Conservation (phyloP, 1,140 invertebrate species). For the Eupristina koningsbergeri region DNA sequence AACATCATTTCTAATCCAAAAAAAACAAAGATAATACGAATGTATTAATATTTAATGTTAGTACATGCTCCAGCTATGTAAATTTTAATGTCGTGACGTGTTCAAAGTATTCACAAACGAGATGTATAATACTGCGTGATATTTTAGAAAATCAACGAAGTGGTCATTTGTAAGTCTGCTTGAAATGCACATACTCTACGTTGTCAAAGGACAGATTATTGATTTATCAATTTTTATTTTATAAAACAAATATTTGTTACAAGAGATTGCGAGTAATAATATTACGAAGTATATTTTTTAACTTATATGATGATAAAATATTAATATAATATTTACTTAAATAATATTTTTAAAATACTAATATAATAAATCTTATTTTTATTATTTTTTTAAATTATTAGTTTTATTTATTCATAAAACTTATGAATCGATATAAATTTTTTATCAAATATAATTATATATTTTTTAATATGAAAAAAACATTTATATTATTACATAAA, state of each 20-base stretch:
- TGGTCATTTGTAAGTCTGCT: conserved; percentile 53
- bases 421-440: neutral
- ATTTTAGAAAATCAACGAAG: conserved; percentile 52
- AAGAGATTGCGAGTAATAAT: conserved; percentile 17
- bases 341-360: neutral
- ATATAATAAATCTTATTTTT: neutral
- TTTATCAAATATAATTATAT: too few species aligned
- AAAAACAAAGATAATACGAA: conserved; percentile 51
- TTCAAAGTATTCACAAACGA: conserved; percentile 64
- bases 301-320: conserved; percentile 24
- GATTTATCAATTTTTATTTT: conserved; percentile 27
- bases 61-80: conserved; percentile 66
- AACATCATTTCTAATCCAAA: conserved; percentile 52
- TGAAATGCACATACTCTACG: conserved; percentile 53
- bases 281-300: conserved; percentile 11
- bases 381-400: conserved; percentile 6
- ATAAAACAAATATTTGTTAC: conserved; percentile 13
- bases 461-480: neutral
- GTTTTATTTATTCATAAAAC: neutral
- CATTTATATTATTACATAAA: conserved; percentile 25
- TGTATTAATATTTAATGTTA: conserved; percentile 60
- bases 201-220: conserved; percentile 11
- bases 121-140: conserved; percentile 54
- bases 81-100: conserved; percentile 70
- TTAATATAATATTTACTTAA: neutral